Evolutionary conservation across 2,113 vertebrate species (phyloP).

Genomic region (Gorsachius goisagi): DNA sequence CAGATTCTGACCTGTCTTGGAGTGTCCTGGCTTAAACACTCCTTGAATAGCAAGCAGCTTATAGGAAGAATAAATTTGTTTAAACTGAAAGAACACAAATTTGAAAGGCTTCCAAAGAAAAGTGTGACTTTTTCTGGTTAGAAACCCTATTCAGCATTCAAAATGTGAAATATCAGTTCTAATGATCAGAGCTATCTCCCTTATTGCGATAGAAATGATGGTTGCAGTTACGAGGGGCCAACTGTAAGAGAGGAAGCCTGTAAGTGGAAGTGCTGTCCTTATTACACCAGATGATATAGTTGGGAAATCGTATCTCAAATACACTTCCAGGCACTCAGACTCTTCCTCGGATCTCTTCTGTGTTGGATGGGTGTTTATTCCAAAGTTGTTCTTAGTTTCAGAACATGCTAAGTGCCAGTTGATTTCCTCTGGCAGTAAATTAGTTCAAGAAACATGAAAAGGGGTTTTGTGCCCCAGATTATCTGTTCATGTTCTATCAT

Average conservation of each 20-base stretch:
- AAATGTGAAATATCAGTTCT: not conserved
- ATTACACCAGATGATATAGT: not conserved
- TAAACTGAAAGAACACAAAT: slow-evolving; percentile 10
- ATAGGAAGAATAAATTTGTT: slow-evolving; percentile 20
- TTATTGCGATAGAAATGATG: not conserved
- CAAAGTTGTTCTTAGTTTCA: not conserved
- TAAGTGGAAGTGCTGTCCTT: not conserved
- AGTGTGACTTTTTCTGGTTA: not conserved
- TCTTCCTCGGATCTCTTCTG: not conserved
- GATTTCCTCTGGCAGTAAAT: not conserved
- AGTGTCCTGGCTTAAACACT: not conserved
- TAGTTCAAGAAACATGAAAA: not conserved
- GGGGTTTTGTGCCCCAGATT: not conserved
- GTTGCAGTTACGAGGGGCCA: not conserved
- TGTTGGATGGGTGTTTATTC: not conserved
- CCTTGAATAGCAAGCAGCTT: slow-evolving; percentile 28
- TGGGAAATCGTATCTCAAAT: not conserved
- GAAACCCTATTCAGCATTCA: not conserved
- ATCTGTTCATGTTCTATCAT: not conserved
- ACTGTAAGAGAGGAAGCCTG: not conserved
- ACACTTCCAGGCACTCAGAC: not conserved
- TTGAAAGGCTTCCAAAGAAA: not conserved
- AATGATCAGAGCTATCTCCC: not conserved
- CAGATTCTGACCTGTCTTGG: slow-evolving; percentile 36
- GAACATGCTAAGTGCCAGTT: not conserved